Evolutionary conservation across 2,797 vertebrate genomes (phyloP).

Genomic region (Sarcoramphus papa): DNA sequence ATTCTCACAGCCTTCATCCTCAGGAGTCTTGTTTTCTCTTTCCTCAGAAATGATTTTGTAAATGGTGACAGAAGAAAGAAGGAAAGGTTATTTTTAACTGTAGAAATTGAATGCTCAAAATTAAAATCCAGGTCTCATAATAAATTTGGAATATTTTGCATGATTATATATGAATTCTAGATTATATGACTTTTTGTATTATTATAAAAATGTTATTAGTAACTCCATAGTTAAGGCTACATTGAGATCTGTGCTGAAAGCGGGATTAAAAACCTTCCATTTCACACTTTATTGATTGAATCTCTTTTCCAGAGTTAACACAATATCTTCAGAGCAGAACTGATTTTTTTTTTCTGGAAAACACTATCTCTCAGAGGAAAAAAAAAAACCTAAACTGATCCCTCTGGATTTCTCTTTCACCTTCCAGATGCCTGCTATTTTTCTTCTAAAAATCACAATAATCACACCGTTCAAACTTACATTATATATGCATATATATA

Average conservation of each 20-base stretch:
- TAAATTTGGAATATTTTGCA: background rate
- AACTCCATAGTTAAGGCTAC: background rate
- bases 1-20: background rate
- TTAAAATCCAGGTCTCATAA: background rate
- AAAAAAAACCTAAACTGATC: accelerated
- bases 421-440: background rate
- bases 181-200: background rate
- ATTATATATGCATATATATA: background rate
- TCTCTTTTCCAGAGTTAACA: background rate
- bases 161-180: background rate
- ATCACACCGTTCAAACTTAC: background rate
- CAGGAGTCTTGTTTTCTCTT: slow-evolving; percentile 19
- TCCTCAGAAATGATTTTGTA: background rate
- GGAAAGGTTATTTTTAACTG: background rate
- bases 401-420: background rate
- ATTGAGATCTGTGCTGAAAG: background rate
- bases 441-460: background rate
- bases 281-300: background rate
- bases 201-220: background rate
- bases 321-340: background rate
- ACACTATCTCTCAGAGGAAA: background rate
- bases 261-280: background rate
- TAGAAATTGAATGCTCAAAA: background rate
- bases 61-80: background rate
- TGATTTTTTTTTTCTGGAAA: background rate